phyloP scores from a whole-genome alignment of 2,888 invertebrate genomes.

The Limnephilus lunatus region DNA sequence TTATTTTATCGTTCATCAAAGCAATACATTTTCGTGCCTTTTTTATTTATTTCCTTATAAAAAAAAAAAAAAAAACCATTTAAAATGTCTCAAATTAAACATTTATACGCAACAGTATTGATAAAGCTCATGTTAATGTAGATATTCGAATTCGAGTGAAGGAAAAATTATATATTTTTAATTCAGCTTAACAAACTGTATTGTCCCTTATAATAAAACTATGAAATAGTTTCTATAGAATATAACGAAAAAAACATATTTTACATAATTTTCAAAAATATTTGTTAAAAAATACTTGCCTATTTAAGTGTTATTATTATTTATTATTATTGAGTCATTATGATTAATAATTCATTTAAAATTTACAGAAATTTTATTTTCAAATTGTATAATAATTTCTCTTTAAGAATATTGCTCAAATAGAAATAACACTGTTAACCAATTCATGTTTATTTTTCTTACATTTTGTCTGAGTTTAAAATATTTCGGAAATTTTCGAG shows the following conservation, averaged over 20 bases:
- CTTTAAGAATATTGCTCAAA: constrained; percentile 56
- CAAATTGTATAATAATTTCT: constrained; percentile 32
- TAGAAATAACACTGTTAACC: constrained; percentile 38
- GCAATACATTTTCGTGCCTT: neutral
- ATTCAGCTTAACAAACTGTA: constrained; percentile 60
- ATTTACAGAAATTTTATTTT: neutral
- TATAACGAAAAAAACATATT: constrained; percentile 8
- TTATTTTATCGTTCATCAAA: neutral
- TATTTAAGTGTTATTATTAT: neutral
- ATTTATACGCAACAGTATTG: constrained; percentile 28
- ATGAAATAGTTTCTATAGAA: constrained; percentile 30
- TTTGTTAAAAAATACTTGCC: constrained; percentile 9
- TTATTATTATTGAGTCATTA: constrained; percentile 14
- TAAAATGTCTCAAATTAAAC: constrained; percentile 29
- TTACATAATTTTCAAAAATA: constrained; percentile 21
- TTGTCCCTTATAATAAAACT: constrained; percentile 53
- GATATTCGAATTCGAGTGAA: constrained; percentile 22
- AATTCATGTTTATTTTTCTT: constrained; percentile 12
- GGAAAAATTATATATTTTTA: constrained; percentile 63
- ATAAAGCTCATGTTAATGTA: constrained; percentile 53
- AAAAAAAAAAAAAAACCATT: neutral
- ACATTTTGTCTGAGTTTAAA: neutral
- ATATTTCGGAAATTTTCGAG: neutral
- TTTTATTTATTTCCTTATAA: neutral
- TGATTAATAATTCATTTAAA: neutral